Conservation (phyloP, 2,797 vertebrate genomes). For the Argentina silus region DNA sequence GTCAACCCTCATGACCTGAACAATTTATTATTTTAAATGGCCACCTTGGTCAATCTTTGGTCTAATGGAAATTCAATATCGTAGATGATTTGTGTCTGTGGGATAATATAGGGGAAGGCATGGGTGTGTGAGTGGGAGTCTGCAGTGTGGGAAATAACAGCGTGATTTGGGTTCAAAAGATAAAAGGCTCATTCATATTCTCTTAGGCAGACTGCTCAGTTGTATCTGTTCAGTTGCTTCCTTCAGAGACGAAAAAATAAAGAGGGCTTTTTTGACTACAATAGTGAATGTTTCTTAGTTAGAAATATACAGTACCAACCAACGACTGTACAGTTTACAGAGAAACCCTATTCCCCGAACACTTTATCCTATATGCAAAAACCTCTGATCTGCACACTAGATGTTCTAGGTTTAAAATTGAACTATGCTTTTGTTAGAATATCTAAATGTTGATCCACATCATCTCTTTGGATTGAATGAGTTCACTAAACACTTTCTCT, state of each 20-base stretch:
- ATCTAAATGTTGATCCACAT: too few species aligned
- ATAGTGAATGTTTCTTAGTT: background rate
- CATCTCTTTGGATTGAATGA: too few species aligned
- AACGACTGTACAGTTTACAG: too few species aligned
- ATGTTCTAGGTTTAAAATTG: too few species aligned
- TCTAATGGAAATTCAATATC: background rate
- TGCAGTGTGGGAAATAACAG: background rate
- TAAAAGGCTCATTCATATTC: background rate
- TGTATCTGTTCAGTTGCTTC: background rate
- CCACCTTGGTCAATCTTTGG: background rate
- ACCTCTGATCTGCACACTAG: too few species aligned
- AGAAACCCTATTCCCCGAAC: too few species aligned
- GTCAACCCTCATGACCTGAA: slow-evolving; percentile 26
- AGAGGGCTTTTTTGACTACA: slow-evolving; percentile 27
- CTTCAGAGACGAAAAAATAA: background rate
- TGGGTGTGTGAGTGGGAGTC: background rate
- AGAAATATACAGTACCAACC: too few species aligned
- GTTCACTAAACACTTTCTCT: too few species aligned
- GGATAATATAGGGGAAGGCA: background rate
- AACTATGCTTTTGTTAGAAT: too few species aligned
- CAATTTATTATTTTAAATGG: slow-evolving; percentile 35
- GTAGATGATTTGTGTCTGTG: background rate
- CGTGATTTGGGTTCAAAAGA: background rate
- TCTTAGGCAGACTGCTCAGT: background rate
- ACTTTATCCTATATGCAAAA: too few species aligned